A percentile compares a stretch with the other conserved stretches of the same genome.
phyloP scores from a whole-genome alignment of 2,888 invertebrate genomes.

The Hesperia comma region DNA sequence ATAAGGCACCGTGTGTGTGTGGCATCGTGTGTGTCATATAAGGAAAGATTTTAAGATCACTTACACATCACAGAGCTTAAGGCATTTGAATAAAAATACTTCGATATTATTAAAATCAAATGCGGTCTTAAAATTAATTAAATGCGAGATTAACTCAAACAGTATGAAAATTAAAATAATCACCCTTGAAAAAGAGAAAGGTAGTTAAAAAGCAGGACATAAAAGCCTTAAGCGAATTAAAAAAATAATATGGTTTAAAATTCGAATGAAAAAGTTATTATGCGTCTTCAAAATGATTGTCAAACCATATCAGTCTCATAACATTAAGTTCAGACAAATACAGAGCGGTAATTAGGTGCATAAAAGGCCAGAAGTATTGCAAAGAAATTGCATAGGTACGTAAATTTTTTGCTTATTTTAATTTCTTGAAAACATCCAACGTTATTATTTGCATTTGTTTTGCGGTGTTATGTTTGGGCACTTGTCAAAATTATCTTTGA shows the following conservation, averaged over 20 bases:
- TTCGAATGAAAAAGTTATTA: slow-evolving; percentile 15
- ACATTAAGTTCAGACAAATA: slow-evolving; percentile 31
- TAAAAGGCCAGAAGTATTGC: slow-evolving; percentile 28
- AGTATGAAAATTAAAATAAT: slow-evolving; percentile 14
- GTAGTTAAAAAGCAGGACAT: slow-evolving; percentile 24
- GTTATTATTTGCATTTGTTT: slow-evolving; percentile 23
- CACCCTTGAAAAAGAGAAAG: slow-evolving; percentile 33
- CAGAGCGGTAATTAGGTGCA: slow-evolving; percentile 27
- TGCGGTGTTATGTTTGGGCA: background rate
- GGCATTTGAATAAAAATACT: background rate
- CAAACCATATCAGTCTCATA: slow-evolving; percentile 27
- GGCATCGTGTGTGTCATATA: too few species aligned
- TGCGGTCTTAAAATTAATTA: background rate
- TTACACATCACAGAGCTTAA: too few species aligned
- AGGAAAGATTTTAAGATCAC: too few species aligned
- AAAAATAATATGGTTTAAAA: slow-evolving; percentile 25
- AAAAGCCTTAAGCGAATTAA: slow-evolving; percentile 16
- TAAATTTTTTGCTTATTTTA: slow-evolving; percentile 30
- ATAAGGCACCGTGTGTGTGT: too few species aligned
- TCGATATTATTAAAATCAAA: background rate
- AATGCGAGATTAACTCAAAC: slow-evolving; percentile 7
- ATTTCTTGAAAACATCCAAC: slow-evolving; percentile 5
- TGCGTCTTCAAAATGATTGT: slow-evolving; percentile 14
- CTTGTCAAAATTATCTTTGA: slow-evolving; percentile 26
- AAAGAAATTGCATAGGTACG: slow-evolving; percentile 22